These are phyloP conservation scores for Synanthedon myopaeformis DNA, from an alignment of 2,888 invertebrate genomes.

Conservation along the genomic window DNA sequence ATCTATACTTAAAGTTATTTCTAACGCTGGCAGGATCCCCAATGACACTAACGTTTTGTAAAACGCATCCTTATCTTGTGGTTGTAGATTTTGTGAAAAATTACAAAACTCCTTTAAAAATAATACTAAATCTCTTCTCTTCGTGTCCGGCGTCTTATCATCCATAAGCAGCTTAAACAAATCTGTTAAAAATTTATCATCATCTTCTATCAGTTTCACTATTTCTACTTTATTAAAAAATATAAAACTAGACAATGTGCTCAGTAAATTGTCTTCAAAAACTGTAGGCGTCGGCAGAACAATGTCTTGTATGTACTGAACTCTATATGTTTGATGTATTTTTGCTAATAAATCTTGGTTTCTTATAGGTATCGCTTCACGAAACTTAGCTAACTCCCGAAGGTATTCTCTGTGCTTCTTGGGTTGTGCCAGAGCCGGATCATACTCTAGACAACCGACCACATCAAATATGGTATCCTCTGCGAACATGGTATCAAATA, in stretches of 20 bases:
- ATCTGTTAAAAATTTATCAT: slow-evolving; percentile 95
- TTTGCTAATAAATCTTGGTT: slow-evolving; percentile 95
- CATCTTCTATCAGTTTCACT: slow-evolving; percentile 96
- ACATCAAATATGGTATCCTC: slow-evolving; percentile 98
- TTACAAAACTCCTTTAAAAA: slow-evolving; percentile 99
- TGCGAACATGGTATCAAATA: slow-evolving; percentile 98
- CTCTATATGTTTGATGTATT: slow-evolving; percentile 99
- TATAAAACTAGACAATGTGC: slow-evolving; percentile 97
- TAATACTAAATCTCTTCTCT: slow-evolving; percentile 92
- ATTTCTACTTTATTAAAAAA: slow-evolving; percentile 99
- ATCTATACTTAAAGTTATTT: slow-evolving; percentile 91
- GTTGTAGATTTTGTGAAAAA: slow-evolving; percentile 98
- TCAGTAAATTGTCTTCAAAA: slow-evolving; percentile 99
- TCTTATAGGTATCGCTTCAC: slow-evolving; percentile 94
- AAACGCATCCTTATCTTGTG: slow-evolving; percentile 96
- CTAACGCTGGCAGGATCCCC: slow-evolving; percentile 89
- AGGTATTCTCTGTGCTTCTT: slow-evolving; percentile 97
- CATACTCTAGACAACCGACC: slow-evolving; percentile 98
- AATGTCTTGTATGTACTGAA: slow-evolving; percentile 99
- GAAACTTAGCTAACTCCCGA: slow-evolving; percentile 90
- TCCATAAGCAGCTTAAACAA: slow-evolving; percentile 94
- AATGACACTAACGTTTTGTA: slow-evolving; percentile 93
- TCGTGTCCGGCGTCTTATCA: slow-evolving; percentile 84
- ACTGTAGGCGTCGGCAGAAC: slow-evolving; percentile 98
- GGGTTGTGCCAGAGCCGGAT: slow-evolving; percentile 86